Evolutionary conservation across 2,113 vertebrate species (phyloP), one percentile per base, ranked within the genome.

Genomic region (Orcinus orca): DNA sequence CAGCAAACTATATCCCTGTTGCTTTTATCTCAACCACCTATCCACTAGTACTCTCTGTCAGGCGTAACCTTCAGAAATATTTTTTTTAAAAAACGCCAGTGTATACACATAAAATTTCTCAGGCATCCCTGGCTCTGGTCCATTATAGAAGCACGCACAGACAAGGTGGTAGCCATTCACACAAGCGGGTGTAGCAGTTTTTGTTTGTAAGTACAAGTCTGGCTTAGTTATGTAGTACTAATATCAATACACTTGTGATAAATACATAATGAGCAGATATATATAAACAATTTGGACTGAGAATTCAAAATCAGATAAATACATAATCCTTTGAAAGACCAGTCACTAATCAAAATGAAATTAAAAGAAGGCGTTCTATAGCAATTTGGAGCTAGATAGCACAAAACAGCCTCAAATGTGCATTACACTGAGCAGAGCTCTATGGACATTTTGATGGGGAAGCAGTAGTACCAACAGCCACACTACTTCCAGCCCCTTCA

Each of bases 291-390:
- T 58, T 89, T 89, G 53, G 20, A 89, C 36, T 81, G 21, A 90
- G 44, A 95, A 92, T 92, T 94, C n/a, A 94, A 94, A 90, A 82
- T 93, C 74, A 97, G 80, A 90, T 74, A 88, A 89, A 50, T 14
- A 41, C 4, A 92, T 38, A 89, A 94, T 82, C 55, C 53, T 73
- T 20, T 83, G 15, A 83, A 93, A 96, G 12, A 83, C 23, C 26
- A 88, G 26, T 89, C 83, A 92, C 10, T 44, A 2, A 96, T 80
- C 41, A 68, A 83, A 92, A 92, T 80, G 20, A 95, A 95, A 92
- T 65, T 79, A 25, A 76, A 96, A 89, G 5, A 21, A 29, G 47
- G 62, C 4, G 0, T 76, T 81, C 41, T 26, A 76, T 6, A 71
- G 38, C 21, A 91, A 81, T n/a, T 81, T 65, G 62, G 44, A 96